Percentiles rank a stretch among this genome's conserved stretches.
phyloP scores from a whole-genome alignment of 2,888 invertebrate genomes.

The Petrolisthes cinctipes region DNA sequence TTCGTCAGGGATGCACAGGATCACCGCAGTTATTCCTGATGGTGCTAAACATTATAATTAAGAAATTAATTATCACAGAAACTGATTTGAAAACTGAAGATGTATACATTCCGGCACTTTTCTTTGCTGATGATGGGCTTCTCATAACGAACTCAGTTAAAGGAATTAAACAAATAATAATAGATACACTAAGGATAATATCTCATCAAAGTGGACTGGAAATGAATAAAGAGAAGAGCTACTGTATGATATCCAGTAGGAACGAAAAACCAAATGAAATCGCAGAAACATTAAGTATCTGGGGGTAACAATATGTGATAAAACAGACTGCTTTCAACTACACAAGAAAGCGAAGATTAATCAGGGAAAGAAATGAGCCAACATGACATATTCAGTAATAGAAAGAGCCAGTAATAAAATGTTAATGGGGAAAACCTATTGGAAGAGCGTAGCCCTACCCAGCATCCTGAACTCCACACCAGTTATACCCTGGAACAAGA shows the following conservation, averaged over 20 bases:
- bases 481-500: neutral
- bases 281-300: neutral
- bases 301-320: neutral
- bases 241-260: neutral
- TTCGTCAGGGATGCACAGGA: neutral
- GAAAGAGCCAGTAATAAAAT: neutral
- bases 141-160: neutral
- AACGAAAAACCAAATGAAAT: neutral
- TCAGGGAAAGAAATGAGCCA: neutral
- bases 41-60: neutral
- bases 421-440: neutral
- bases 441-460: neutral
- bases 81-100: neutral
- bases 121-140: neutral
- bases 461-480: neutral
- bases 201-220: neutral
- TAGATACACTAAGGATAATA: neutral
- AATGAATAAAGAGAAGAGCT: neutral
- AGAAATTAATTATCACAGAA: neutral
- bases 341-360: neutral
- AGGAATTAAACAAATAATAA: neutral
- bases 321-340: neutral
- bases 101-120: neutral
- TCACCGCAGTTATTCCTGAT: neutral
- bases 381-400: neutral